phyloP scores from a whole-genome alignment of 2,888 invertebrate species.

The Molanna angustata region DNA sequence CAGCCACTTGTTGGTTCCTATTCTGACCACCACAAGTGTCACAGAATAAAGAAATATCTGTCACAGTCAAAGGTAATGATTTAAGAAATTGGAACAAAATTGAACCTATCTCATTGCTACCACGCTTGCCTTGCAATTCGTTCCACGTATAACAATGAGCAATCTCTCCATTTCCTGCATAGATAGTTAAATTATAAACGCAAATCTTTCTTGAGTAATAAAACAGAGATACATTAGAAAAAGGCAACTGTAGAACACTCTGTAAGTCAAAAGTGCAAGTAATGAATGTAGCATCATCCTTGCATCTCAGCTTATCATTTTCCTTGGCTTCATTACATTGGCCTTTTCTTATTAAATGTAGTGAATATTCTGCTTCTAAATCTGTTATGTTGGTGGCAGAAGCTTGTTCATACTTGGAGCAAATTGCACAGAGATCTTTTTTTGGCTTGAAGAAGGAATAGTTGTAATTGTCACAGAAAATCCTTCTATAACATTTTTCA shows the following conservation, averaged over 20 bases:
- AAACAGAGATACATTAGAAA: neutral
- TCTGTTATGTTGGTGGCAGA: too few relatives aligned
- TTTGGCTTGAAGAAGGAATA: too few relatives aligned
- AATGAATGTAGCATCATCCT: neutral
- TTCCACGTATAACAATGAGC: slow-evolving; percentile 5
- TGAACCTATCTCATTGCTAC: neutral
- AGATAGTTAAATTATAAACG: slow-evolving; percentile 1
- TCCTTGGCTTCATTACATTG: neutral
- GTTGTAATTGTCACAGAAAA: too few relatives aligned
- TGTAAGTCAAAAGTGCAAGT: neutral
- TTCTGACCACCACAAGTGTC: slow-evolving; percentile 13
- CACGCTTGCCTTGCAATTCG: neutral
- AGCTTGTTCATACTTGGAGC: too few relatives aligned
- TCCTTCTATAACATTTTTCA: too few relatives aligned
- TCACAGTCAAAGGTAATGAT: neutral
- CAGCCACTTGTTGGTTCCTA: slow-evolving; percentile 1
- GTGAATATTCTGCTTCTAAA: too few relatives aligned
- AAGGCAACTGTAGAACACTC: neutral
- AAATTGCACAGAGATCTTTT: too few relatives aligned
- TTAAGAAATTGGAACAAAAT: neutral
- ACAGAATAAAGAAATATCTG: neutral
- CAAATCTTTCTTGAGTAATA: slow-evolving; percentile 1
- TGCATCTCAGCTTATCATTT: neutral
- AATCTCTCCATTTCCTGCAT: neutral
- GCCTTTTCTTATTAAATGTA: neutral